Conservation (phyloP, 2,113 vertebrate genomes). For the Acrocephalus kingi region DNA sequence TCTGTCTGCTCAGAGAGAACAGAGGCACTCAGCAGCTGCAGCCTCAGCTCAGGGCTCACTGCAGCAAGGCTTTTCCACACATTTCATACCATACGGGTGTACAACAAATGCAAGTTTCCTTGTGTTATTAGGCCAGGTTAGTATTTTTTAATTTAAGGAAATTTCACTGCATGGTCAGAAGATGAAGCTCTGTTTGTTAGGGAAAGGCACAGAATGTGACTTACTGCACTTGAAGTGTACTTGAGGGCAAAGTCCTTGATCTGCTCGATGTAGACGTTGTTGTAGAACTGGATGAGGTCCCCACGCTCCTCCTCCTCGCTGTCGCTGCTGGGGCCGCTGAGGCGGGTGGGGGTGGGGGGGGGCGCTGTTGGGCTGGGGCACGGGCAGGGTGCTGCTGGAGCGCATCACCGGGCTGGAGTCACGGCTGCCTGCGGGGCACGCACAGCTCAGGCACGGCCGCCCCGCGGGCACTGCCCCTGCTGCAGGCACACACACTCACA, state of each 20-base stretch:
- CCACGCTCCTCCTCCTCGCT: conserved; percentile 83
- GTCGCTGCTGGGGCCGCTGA: conserved; percentile 60
- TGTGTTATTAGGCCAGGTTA: accelerated
- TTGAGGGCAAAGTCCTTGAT: conserved; percentile 85
- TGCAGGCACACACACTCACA: background rate
- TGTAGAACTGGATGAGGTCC: conserved; percentile 92
- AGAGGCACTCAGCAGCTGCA: accelerated
- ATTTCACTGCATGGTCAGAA: accelerated
- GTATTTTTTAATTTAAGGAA: background rate
- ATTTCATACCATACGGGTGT: accelerated
- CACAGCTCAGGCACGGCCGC: background rate
- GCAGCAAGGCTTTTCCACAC: background rate
- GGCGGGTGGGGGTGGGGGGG: conserved; percentile 80
- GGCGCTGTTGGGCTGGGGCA: conserved; percentile 82
- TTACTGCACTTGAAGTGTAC: conserved; percentile 77
- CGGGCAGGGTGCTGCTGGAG: conserved; percentile 86
- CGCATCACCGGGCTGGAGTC: conserved; percentile 85
- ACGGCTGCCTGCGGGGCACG: conserved; percentile 69
- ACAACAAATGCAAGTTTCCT: background rate
- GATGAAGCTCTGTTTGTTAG: accelerated
- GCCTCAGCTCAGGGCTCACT: background rate
- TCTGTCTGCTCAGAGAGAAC: conserved; percentile 68
- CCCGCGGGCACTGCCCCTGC: no score
- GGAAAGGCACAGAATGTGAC: background rate
- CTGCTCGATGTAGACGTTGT: conserved; percentile 84